Percentiles rank a stretch among this genome's conserved stretches.
Evolutionary conservation across 2,113 vertebrate genomes (phyloP).

Genomic region (Cariama cristata): DNA sequence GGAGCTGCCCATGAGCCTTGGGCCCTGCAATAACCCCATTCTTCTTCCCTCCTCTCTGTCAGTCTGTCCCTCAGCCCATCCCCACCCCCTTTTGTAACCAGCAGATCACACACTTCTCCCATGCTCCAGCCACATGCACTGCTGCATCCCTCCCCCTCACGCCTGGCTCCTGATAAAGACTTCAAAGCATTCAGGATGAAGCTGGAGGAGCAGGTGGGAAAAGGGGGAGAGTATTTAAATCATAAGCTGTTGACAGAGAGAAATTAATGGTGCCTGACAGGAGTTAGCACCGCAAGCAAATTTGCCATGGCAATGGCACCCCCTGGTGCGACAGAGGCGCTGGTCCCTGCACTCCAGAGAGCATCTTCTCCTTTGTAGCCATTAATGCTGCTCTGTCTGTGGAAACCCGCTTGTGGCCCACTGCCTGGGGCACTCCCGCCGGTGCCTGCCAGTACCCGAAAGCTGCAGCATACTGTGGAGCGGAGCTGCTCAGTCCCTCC

Average conservation of each 20-base stretch:
- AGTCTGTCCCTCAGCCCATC: not conserved
- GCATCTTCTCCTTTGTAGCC: not conserved
- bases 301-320: slow-evolving; percentile 49
- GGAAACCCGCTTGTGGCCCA: not conserved
- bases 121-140: not conserved
- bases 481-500: not conserved
- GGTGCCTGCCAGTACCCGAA: not conserved
- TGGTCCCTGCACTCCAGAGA: not conserved
- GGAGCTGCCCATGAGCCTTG: fast-evolving
- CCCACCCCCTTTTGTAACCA: not conserved
- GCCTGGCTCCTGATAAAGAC: not conserved
- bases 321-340: slow-evolving; percentile 18
- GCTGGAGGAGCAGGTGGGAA: slow-evolving; percentile 44
- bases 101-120: not conserved
- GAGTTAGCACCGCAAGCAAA: not conserved
- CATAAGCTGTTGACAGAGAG: not conserved
- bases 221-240: slow-evolving; percentile 1
- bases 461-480: not conserved
- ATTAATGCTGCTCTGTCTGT: not conserved
- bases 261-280: slow-evolving; percentile 34
- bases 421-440: not conserved
- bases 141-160: not conserved
- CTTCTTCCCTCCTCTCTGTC: not conserved
- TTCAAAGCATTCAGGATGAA: not conserved
- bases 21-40: not conserved